phyloP scores from a whole-genome alignment of 30 jellyfish, hydroid and myxozoan species.

The Turritopsis rubra region DNA sequence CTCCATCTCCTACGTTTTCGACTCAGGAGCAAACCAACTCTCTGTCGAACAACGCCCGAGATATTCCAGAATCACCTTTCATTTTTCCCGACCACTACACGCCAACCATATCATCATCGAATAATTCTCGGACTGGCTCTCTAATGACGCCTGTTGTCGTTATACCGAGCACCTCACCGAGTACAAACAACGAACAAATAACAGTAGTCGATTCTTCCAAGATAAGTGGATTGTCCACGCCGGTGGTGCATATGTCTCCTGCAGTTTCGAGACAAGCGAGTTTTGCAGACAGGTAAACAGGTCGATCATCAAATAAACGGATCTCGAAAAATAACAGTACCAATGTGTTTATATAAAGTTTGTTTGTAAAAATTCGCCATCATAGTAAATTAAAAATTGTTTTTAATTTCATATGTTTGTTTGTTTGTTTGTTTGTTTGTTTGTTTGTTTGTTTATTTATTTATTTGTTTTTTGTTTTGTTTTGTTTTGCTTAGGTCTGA shows the following conservation, averaged over 20 bases:
- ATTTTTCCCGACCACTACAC: constrained; percentile 1
- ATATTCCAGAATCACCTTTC: not conserved
- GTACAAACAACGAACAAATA: not conserved
- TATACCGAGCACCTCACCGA: not conserved
- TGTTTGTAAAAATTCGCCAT: no score
- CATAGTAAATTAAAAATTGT: no score
- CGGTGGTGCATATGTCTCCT: constrained; percentile 2
- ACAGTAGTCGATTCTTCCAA: not conserved
- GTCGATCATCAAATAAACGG: not conserved
- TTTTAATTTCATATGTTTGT: no score
- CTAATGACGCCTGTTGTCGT: not conserved
- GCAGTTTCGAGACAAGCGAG: not conserved
- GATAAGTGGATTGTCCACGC: not conserved
- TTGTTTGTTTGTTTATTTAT: no score
- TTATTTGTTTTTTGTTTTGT: not conserved
- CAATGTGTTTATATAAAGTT: no score
- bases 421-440: no score
- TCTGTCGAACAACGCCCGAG: not conserved
- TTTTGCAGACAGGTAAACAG: not conserved
- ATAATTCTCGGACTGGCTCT: not conserved
- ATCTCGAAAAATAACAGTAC: no score
- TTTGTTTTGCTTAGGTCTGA: constrained; percentile 34
- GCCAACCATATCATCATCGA: not conserved
- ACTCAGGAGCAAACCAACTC: not conserved
- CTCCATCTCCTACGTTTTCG: not conserved